Percentiles rank a stretch among this genome's conserved stretches.
These are phyloP conservation scores for Sesia bembeciformis DNA, from an alignment of 2,888 invertebrate genomes.

Conservation along the genomic window DNA sequence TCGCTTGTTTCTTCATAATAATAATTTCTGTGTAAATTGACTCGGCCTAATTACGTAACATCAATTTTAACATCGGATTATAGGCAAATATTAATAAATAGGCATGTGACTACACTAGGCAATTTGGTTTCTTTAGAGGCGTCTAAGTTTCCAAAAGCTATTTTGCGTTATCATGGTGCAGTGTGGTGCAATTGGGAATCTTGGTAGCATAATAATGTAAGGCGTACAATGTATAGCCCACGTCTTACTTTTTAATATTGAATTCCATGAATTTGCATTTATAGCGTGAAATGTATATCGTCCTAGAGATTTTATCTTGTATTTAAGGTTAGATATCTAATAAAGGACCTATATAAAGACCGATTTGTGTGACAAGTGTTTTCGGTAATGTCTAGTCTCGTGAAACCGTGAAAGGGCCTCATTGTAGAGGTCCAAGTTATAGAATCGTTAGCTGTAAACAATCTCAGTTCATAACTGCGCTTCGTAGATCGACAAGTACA, in stretches of 20 bases:
- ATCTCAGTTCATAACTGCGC: slow-evolving; percentile 38
- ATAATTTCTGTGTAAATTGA: slow-evolving; percentile 6
- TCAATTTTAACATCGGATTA: neutral
- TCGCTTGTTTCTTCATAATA: slow-evolving; percentile 14
- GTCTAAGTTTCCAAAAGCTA: neutral
- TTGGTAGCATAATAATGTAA: slow-evolving; percentile 66
- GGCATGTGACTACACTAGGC: slow-evolving; percentile 6
- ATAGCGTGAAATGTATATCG: slow-evolving; percentile 68
- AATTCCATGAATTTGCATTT: slow-evolving; percentile 76
- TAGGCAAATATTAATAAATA: slow-evolving; percentile 1
- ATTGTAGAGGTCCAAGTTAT: slow-evolving; percentile 30
- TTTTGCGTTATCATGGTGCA: slow-evolving; percentile 18
- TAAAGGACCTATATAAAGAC: slow-evolving; percentile 47
- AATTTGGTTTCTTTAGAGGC: neutral
- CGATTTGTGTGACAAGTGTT: slow-evolving; percentile 52
- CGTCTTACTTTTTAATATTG: slow-evolving; percentile 62
- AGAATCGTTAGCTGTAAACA: slow-evolving; percentile 35
- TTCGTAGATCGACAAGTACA: slow-evolving; percentile 62
- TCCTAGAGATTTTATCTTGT: slow-evolving; percentile 71
- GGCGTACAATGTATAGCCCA: slow-evolving; percentile 21
- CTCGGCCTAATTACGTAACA: slow-evolving; percentile 4
- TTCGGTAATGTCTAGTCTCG: slow-evolving; percentile 66
- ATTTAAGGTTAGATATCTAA: slow-evolving; percentile 62
- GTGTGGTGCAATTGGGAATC: slow-evolving; percentile 43
- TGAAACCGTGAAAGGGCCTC: slow-evolving; percentile 35